Percentiles rank a stretch among this genome's conserved stretches.
phyloP scores from a whole-genome alignment of 2,113 vertebrate species.

The Xiphorhynchus elegans region DNA sequence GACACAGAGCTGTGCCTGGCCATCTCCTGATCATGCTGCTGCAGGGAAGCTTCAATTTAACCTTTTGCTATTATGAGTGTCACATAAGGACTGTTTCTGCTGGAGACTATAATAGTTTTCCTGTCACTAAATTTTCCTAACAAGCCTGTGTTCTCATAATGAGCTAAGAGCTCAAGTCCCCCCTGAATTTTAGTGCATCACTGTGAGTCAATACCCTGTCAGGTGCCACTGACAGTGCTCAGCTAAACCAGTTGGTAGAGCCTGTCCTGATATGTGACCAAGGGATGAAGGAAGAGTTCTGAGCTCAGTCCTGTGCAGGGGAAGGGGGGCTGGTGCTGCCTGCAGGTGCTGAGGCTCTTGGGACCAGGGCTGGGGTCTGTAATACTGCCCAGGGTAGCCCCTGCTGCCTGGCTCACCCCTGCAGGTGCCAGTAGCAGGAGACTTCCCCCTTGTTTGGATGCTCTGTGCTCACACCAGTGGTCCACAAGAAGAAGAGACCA shows the following conservation, averaged over 20 bases:
- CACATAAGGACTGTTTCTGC: slow-evolving; percentile 23
- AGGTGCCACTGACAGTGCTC: background rate
- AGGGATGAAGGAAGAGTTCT: background rate
- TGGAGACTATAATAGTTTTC: background rate
- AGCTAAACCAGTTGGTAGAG: background rate
- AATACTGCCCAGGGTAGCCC: background rate
- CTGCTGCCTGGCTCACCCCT: fast-evolving
- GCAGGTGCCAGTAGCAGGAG: fast-evolving
- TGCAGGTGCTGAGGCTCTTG: fast-evolving
- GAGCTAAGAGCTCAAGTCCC: background rate
- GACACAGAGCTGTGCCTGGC: background rate
- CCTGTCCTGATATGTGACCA: background rate
- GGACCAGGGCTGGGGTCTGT: background rate
- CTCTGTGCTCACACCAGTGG: fast-evolving
- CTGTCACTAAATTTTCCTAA: slow-evolving; percentile 10
- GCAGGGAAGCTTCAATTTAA: slow-evolving; percentile 22
- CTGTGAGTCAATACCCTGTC: slow-evolving; percentile 22
- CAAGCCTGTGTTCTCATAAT: background rate
- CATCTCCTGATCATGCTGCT: background rate
- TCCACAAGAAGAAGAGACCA: background rate
- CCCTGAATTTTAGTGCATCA: background rate
- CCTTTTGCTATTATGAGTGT: slow-evolving; percentile 20
- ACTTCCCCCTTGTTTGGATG: no score
- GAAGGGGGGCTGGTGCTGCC: background rate
- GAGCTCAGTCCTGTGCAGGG: background rate